These are phyloP conservation scores for Entelurus aequoreus DNA, from an alignment of 2,113 vertebrate genomes.

Conservation along the genomic window DNA sequence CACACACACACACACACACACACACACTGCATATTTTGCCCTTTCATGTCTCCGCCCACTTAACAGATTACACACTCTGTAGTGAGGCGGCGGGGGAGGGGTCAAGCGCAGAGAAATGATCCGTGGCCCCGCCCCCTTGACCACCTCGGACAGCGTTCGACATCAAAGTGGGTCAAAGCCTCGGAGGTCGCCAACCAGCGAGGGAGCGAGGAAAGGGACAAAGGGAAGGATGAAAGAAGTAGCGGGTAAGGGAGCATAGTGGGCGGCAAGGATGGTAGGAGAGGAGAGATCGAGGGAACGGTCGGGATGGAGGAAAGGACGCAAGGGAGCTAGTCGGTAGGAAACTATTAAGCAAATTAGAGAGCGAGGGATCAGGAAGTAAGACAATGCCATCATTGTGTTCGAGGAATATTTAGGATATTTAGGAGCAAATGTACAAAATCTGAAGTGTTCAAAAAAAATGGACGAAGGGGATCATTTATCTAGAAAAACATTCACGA, in stretches of 20 bases:
- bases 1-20: constrained; percentile 10
- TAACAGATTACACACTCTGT: constrained; percentile 48
- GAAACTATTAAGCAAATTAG: no score
- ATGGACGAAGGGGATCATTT: no score
- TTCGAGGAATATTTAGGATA: no score
- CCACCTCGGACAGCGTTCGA: constrained; percentile 24
- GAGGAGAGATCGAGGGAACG: neutral
- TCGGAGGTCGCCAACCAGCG: neutral
- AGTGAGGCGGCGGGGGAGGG: neutral
- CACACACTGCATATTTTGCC: constrained; percentile 46
- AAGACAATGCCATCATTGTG: no score
- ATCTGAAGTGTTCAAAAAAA: no score
- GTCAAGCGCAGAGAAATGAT: constrained; percentile 42
- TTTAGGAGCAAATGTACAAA: no score
- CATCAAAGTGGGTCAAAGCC: constrained; percentile 60
- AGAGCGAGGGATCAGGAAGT: neutral
- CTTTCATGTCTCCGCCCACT: constrained; percentile 49
- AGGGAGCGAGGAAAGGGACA: neutral
- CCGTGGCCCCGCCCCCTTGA: constrained; percentile 28
- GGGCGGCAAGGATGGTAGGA: neutral
- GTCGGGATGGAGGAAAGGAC: neutral
- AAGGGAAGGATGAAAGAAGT: neutral
- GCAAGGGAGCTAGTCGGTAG: no score
- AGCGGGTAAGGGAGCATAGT: neutral
- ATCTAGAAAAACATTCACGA: no score